Conservation (phyloP, 1,140 invertebrate genomes). For the Zaprionus capensis region DNA sequence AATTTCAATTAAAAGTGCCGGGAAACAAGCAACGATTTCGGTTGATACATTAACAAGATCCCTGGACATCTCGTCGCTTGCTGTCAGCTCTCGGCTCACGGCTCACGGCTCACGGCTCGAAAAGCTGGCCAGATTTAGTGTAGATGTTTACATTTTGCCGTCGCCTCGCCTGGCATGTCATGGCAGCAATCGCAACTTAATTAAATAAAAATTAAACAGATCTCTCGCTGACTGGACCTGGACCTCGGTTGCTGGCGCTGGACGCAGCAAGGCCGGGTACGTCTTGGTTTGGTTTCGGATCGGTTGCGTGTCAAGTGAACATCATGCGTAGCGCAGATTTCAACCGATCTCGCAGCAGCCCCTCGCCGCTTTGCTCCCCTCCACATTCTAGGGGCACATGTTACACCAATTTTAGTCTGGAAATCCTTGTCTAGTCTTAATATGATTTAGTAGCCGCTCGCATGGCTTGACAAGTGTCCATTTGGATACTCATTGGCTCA, state of each 20-base stretch:
- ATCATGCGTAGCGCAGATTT: conserved; percentile 77
- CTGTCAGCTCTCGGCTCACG: conserved; percentile 29
- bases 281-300: conserved; percentile 35
- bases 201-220: conserved; percentile 81
- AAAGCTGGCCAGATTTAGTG: conserved; percentile 41
- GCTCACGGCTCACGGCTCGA: conserved; percentile 8
- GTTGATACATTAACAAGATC: conserved; percentile 11
- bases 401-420: conserved; percentile 78
- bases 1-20: conserved; percentile 44
- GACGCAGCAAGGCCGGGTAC: neutral
- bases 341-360: conserved; percentile 22
- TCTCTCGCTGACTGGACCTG: conserved; percentile 47
- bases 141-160: conserved; percentile 51
- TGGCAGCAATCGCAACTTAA: conserved; percentile 70
- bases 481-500: conserved; percentile 84
- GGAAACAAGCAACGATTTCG: conserved; percentile 20
- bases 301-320: conserved; percentile 83
- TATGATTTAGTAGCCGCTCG: conserved; percentile 83
- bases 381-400: conserved; percentile 44
- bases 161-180: conserved; percentile 42
- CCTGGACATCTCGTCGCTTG: neutral
- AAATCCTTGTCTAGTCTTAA: conserved; percentile 83
- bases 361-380: too few relatives aligned
- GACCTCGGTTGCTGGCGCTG: neutral
- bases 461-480: conserved; percentile 84